Evolutionary conservation across 2,888 invertebrate species (phyloP), one percentile per base, ranked within the genome.

Genomic region (Bembecia ichneumoniformis): DNA sequence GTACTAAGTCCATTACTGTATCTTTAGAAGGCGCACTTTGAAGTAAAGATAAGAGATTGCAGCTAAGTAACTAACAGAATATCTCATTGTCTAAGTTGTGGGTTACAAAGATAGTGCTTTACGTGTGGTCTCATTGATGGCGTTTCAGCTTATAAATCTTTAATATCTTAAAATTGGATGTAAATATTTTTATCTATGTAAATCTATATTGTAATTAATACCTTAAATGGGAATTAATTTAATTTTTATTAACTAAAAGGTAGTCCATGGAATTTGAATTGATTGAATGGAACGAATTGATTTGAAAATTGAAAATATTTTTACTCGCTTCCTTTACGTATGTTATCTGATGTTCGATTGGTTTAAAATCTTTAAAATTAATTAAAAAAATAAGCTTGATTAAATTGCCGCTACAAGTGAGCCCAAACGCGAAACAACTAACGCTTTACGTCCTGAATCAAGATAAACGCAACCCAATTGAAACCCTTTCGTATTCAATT

Each of bases 401-500:
- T 20, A 20, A 20, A 20, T 40, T 11, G 13, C 44, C 44, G 10
- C 44, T 44, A 14, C 11, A 44, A 44, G 15, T 16, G 44, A 15
- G 15, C 14, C 44, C 17, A 44, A 9, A 16, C 44, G 14, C 15
- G 11, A 44, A 15, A 44, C 44, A 40, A n/a, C 40, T 10, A 40
- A n/a, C 40, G 40, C 40, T n/a, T 40, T 40, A 40, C 40, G n/a
- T 10, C 7, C 40, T 14, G 40, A 40, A 40, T 51, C 49, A 51
- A 52, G 50, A 52, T 35, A 47, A 20, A 52, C 49, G 52, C 53
- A 54, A 53, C 50, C 56, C 54, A 68, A 61, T 61, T 44, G 52
- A 47, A 49, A 50, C 65, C 62, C 55, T 62, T 50, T n/a, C 45
- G 3, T 55, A 49, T 64, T 66, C 57, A 56, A 65, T 66, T 64